Evolutionary conservation across 30 jellyfish, hydroid and myxozoan species (phyloP), one percentile per base, ranked within the genome.

Genomic region (Aurelia coerulea): DNA sequence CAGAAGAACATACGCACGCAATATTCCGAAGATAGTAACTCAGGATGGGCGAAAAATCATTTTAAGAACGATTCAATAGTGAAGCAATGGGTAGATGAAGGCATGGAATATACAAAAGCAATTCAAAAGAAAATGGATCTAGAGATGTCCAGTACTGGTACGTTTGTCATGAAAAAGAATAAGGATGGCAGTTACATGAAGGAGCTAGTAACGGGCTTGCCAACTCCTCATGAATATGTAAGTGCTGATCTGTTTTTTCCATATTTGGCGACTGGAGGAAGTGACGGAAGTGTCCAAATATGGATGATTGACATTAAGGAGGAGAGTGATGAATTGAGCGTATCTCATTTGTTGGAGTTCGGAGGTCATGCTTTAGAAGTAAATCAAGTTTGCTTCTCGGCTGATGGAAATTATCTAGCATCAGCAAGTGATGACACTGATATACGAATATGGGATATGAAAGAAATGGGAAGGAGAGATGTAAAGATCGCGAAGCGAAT

Each of bases 241-340:
- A 49, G 79, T 34, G 79, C 37, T 37, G 89, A 35, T 41, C 29
- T 78, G 70, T 34, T 15, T 10, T 78, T 62, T 34, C 89, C 89
- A 12, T 78, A 62, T 78, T 78, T 78, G 89, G 79, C 75, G 15
- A 78, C 89, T 0, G 89, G 89, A 51, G 89, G 89, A 60, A 78
- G 89, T 34, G 68, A 78, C 29, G 89, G 89, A n/a, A 78, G 80
- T 29, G 69, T 78, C 23, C 78, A 78, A 16, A 10, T 78, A 29
- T 78, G 89, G 89, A 11, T 13, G 68, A 41, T 78, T 3, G 7
- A 35, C 11, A 0, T 18, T 18, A 5, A 10, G 4, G 65, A 56
- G 4, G 53, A 17, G 50, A 17, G 53, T 46, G 33, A 33, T 18
- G 79, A 49, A 10, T 11, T 62, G 35, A 29, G 35, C 3, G 79